Conservation (phyloP, 2,797 vertebrate species). For the Gallinago nigripennis region DNA sequence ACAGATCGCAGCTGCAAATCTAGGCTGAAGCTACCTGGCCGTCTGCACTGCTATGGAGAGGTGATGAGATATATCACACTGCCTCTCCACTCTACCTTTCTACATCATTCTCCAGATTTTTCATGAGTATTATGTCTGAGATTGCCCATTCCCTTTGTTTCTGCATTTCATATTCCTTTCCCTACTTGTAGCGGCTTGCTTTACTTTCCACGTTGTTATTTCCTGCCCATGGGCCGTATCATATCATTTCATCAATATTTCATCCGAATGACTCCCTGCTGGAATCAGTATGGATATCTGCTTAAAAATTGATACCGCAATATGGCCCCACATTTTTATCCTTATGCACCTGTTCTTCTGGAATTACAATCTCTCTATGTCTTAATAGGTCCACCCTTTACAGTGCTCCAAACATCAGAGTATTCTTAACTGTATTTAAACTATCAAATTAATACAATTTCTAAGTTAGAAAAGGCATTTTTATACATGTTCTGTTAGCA, state of each 20-base stretch:
- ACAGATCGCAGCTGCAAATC: not conserved
- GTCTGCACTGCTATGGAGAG: not conserved
- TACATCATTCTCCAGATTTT: not conserved
- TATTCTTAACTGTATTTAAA: conserved; percentile 17
- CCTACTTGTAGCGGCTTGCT: not conserved
- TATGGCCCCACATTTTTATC: not conserved
- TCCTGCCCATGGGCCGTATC: conserved; percentile 28
- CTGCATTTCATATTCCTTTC: not conserved
- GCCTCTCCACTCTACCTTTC: not conserved
- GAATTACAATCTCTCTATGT: not conserved
- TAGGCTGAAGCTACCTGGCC: not conserved
- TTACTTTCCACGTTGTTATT: not conserved
- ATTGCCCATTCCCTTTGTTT: not conserved
- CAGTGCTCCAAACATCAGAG: not conserved
- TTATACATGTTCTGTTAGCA: not conserved
- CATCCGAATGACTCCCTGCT: conserved; percentile 1
- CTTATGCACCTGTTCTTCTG: conserved; percentile 4
- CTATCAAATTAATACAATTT: not conserved
- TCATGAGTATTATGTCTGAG: not conserved
- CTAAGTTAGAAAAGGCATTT: not conserved
- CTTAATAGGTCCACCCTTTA: not conserved
- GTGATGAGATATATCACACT: not conserved
- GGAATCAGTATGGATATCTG: conserved; percentile 9
- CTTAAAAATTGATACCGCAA: conserved; percentile 51
- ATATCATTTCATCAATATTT: conserved; percentile 47